These are phyloP conservation scores for Trialeurodes vaporariorum DNA, from an alignment of 1,140 invertebrate species.

Conservation along the genomic window DNA sequence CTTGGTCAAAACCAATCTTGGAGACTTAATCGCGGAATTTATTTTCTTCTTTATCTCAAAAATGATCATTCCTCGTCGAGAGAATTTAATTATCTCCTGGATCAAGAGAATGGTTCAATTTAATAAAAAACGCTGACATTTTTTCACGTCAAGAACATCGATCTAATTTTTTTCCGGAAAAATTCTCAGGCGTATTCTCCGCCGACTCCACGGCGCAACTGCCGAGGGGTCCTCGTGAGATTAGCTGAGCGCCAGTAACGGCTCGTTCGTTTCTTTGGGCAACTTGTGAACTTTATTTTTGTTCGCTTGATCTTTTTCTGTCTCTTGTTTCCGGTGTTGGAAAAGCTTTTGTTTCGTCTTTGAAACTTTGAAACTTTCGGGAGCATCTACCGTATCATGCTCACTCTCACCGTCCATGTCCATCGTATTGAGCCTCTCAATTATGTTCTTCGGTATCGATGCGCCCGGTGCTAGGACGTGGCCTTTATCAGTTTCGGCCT, in stretches of 20 bases:
- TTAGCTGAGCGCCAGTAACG: conserved; percentile 51
- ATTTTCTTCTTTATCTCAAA: no score
- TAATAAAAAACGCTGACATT: no score
- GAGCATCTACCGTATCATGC: conserved; percentile 22
- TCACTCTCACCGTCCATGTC: conserved; percentile 43
- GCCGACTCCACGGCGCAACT: no score
- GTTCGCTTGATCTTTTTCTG: conserved; percentile 40
- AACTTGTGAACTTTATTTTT: conserved; percentile 32
- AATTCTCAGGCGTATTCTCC: no score
- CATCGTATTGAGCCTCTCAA: conserved; percentile 59
- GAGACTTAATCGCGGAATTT: no score
- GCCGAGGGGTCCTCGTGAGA: no score
- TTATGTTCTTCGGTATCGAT: conserved; percentile 62
- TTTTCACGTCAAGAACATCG: no score
- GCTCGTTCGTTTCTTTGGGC: conserved; percentile 41
- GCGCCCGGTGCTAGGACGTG: not conserved
- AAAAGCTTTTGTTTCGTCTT: conserved; percentile 51
- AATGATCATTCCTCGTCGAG: no score
- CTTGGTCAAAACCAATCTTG: no score
- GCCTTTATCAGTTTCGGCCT: conserved; percentile 21
- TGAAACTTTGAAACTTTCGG: conserved; percentile 41
- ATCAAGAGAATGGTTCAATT: no score
- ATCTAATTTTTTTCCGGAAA: no score
- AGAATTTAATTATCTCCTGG: no score
- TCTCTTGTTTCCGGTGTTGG: conserved; percentile 46